phyloP scores from a whole-genome alignment of 1,140 invertebrate species.

The Drosophila ohnishii region DNA sequence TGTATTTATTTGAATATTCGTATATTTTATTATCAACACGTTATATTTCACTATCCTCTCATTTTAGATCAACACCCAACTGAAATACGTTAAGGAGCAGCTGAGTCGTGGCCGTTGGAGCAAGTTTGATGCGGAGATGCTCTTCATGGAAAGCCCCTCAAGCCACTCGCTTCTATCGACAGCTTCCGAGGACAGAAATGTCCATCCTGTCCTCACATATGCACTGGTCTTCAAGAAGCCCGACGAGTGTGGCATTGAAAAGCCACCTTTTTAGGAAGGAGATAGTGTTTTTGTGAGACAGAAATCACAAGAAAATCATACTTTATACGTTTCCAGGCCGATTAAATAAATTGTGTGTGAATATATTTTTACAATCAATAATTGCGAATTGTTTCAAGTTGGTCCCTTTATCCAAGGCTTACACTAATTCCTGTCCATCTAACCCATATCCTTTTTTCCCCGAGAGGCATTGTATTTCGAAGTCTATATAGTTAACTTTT shows the following conservation, averaged over 20 bases:
- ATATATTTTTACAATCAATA: too few species aligned
- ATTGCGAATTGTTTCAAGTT: too few species aligned
- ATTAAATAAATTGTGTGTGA: neutral
- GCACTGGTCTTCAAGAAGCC: slow-evolving; percentile 66
- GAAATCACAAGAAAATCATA: neutral
- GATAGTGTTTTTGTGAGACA: neutral
- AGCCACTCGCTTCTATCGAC: slow-evolving; percentile 60
- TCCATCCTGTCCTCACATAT: slow-evolving; percentile 65
- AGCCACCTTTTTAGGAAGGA: slow-evolving; percentile 38
- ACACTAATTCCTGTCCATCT: too few species aligned
- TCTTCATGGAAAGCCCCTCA: slow-evolving; percentile 63
- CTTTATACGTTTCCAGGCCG: too few species aligned
- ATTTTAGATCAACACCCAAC: slow-evolving; percentile 55
- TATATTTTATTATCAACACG: too few species aligned
- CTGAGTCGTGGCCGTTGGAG: slow-evolving; percentile 61
- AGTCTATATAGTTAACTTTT: too few species aligned
- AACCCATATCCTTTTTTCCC: too few species aligned
- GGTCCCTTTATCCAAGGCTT: too few species aligned
- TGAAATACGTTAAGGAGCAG: slow-evolving; percentile 68
- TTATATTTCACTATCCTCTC: neutral
- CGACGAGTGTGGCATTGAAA: slow-evolving; percentile 65
- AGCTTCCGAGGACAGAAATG: slow-evolving; percentile 48
- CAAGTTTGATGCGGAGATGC: slow-evolving; percentile 59
- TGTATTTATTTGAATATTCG: too few species aligned
- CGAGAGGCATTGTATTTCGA: too few species aligned